A percentile compares a stretch with the other conserved stretches of the same genome.
Evolutionary conservation across 1,140 invertebrate species (phyloP).

Genomic region (Protaetia brevitarsis): DNA sequence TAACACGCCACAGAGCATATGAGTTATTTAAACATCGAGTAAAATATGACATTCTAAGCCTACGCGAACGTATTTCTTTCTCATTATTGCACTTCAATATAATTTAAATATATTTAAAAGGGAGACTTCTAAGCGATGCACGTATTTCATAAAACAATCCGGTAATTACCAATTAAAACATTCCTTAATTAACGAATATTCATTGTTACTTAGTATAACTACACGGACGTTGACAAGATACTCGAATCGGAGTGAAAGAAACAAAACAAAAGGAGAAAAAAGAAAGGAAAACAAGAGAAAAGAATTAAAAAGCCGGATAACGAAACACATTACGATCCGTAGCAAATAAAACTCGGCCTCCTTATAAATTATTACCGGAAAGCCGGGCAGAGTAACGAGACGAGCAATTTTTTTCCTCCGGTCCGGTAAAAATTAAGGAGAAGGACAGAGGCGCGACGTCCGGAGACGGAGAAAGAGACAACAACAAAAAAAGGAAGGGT

Average conservation of each 20-base stretch:
- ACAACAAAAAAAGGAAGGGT: too few relatives aligned
- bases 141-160: too few relatives aligned
- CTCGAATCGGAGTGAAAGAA: background rate
- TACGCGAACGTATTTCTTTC: too few relatives aligned
- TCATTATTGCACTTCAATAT: too few relatives aligned
- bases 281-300: background rate
- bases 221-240: background rate
- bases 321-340: background rate
- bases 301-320: constrained; percentile 2
- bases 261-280: background rate
- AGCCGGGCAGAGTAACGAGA: constrained; percentile 13
- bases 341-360: background rate
- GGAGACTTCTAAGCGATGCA: too few relatives aligned
- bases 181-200: background rate
- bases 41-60: too few relatives aligned
- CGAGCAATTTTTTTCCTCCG: constrained; percentile 1
- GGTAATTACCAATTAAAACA: too few relatives aligned
- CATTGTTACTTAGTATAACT: background rate
- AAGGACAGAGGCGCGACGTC: too few relatives aligned
- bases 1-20: too few relatives aligned
- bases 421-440: constrained; percentile 18
- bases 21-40: too few relatives aligned
- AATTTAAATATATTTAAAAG: too few relatives aligned
- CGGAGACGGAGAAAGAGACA: too few relatives aligned
- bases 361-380: constrained; percentile 19